Evolutionary conservation across 2,113 vertebrate species (phyloP).

Genomic region (Cricetomys ansorgei): DNA sequence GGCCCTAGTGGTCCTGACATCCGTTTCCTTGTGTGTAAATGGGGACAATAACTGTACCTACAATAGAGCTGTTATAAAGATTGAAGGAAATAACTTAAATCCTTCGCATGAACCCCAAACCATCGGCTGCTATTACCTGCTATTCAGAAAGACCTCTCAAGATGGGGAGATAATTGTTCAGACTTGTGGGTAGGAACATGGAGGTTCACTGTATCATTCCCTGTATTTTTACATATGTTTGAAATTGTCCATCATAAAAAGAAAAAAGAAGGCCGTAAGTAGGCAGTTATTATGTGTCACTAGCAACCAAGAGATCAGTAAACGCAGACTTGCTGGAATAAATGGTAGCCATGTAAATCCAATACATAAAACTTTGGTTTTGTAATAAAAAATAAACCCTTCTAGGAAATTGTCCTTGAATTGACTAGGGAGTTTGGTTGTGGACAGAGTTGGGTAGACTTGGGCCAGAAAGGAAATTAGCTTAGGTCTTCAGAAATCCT

Average conservation of each 20-base stretch:
- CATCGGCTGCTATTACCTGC: background rate
- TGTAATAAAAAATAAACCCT: constrained; percentile 56
- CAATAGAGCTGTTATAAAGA: background rate
- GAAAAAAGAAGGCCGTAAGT: background rate
- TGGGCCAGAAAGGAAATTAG: constrained; percentile 49
- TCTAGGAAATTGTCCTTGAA: constrained; percentile 59
- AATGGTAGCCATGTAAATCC: constrained; percentile 48
- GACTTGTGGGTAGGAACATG: background rate
- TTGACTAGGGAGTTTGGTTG: constrained; percentile 16
- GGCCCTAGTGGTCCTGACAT: background rate
- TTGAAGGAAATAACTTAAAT: background rate
- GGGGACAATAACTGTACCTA: background rate
- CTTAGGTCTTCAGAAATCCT: constrained; percentile 60
- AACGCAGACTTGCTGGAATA: constrained; percentile 31
- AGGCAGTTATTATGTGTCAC: background rate
- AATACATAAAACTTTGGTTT: constrained; percentile 57
- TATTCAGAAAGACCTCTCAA: constrained; percentile 25
- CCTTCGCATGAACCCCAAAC: background rate
- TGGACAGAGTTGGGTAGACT: constrained; percentile 30
- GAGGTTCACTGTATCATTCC: background rate
- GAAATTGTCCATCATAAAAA: constrained; percentile 49
- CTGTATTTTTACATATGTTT: background rate
- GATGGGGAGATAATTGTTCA: background rate
- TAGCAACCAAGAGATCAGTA: constrained; percentile 41
- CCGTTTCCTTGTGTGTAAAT: background rate